phyloP scores from a whole-genome alignment of 2,797 vertebrate species.

The Molothrus ater region DNA sequence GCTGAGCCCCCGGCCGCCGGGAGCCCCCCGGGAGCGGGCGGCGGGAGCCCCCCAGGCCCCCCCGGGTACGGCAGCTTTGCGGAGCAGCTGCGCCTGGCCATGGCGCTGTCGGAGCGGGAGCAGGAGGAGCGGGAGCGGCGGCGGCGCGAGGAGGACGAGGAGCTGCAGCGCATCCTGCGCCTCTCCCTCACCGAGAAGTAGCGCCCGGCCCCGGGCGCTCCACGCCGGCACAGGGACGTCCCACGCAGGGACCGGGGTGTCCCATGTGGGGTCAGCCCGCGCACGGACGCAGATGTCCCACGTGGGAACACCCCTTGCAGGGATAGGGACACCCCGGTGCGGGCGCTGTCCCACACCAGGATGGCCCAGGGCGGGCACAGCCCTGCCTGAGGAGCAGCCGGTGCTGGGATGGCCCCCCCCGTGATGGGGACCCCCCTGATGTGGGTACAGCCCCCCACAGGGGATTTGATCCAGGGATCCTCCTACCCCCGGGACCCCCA shows the following conservation, averaged over 20 bases:
- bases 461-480: slow-evolving; percentile 31
- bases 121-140: slow-evolving; percentile 87
- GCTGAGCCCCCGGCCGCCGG: neutral
- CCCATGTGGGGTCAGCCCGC: neutral
- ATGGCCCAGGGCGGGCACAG: neutral
- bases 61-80: slow-evolving; percentile 79
- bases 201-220: neutral
- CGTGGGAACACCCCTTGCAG: neutral
- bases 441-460: neutral
- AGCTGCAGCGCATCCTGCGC: slow-evolving; percentile 89
- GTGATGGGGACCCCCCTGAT: neutral
- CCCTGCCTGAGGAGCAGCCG: neutral
- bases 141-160: slow-evolving; percentile 88
- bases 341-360: neutral
- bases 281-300: neutral
- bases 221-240: neutral
- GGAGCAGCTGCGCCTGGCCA: slow-evolving; percentile 91
- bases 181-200: slow-evolving; percentile 95
- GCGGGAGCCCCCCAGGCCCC: slow-evolving; percentile 43
- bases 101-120: slow-evolving; percentile 90
- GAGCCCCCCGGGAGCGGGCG: slow-evolving; percentile 50
- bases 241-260: fast-evolving
- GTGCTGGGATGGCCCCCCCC: neutral
- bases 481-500: neutral
- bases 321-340: neutral